Evolutionary conservation across 2,113 vertebrate genomes (phyloP).

Genomic region (Archocentrus centrarchus): DNA sequence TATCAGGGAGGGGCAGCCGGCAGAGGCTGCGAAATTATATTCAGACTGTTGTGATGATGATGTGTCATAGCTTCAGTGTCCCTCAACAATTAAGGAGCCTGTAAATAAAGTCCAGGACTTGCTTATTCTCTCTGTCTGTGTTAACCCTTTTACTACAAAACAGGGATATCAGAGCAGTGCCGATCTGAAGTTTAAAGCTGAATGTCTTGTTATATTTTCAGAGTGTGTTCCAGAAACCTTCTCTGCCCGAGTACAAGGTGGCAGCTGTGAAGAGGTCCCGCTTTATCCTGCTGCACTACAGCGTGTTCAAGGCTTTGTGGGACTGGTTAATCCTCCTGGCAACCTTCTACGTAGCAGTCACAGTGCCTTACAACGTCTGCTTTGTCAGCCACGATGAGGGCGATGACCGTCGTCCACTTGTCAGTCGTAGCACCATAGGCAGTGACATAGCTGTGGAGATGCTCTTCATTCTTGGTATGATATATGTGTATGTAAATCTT

Average conservation of each 20-base stretch:
- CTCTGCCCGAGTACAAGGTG: slow-evolving; percentile 95
- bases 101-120: neutral
- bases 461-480: slow-evolving; percentile 95
- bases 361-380: slow-evolving; percentile 96
- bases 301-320: slow-evolving; percentile 95
- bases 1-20: neutral
- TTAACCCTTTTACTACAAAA: neutral
- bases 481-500: neutral
- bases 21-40: neutral
- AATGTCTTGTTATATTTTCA: slow-evolving; percentile 62
- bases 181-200: neutral
- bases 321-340: slow-evolving; percentile 96
- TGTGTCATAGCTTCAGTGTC: neutral
- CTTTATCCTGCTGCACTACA: slow-evolving; percentile 97
- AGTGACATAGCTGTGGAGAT: slow-evolving; percentile 95
- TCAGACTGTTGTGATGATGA: neutral
- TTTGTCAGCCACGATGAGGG: slow-evolving; percentile 86
- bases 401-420: slow-evolving; percentile 78
- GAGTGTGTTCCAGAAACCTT: slow-evolving; percentile 91
- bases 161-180: neutral
- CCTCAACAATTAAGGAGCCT: neutral
- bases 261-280: slow-evolving; percentile 92
- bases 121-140: neutral
- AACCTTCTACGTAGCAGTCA: slow-evolving; percentile 95
- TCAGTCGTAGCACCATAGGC: slow-evolving; percentile 88